A percentile compares a stretch with the other conserved stretches of the same genome.
These are phyloP conservation scores for Brachyrhaphis roseni DNA, from an alignment of 2,797 vertebrate species.

Conservation along the genomic window DNA sequence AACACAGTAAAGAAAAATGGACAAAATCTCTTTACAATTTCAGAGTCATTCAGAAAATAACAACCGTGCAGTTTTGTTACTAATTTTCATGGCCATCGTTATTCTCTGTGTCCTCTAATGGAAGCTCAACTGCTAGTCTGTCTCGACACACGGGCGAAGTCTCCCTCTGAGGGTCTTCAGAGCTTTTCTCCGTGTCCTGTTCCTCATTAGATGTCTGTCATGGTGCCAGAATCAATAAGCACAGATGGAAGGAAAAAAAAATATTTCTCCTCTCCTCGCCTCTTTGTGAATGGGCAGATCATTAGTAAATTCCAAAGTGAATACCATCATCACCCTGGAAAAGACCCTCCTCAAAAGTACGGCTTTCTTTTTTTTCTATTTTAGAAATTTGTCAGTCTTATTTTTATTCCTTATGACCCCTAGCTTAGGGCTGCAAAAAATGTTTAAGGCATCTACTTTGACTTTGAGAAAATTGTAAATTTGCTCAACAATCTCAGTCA, in stretches of 20 bases:
- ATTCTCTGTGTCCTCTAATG: slow-evolving; percentile 11
- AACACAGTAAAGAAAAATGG: background rate
- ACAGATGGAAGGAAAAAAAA: slow-evolving; percentile 65
- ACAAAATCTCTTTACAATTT: background rate
- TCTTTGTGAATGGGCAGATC: slow-evolving; percentile 72
- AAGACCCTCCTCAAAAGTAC: slow-evolving; percentile 60
- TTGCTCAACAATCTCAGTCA: slow-evolving; percentile 68
- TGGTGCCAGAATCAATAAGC: slow-evolving; percentile 82
- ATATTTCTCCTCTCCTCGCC: slow-evolving; percentile 41
- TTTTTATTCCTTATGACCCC: slow-evolving; percentile 21
- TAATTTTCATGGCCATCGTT: slow-evolving; percentile 20
- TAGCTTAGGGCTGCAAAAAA: slow-evolving; percentile 17
- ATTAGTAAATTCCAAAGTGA: slow-evolving; percentile 79
- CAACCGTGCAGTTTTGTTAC: background rate
- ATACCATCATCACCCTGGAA: slow-evolving; percentile 67
- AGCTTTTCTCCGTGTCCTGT: slow-evolving; percentile 73
- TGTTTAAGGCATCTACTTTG: slow-evolving; percentile 52
- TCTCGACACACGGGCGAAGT: slow-evolving; percentile 13
- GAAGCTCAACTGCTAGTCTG: slow-evolving; percentile 38
- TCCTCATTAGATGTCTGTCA: slow-evolving; percentile 78
- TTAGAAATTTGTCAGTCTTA: slow-evolving; percentile 16
- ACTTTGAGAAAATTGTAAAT: slow-evolving; percentile 61
- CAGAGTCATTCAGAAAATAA: background rate
- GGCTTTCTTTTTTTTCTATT: slow-evolving; percentile 27
- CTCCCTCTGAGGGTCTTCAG: slow-evolving; percentile 65